Conservation (phyloP, 2,113 vertebrate genomes). For the Mungos mungo region DNA sequence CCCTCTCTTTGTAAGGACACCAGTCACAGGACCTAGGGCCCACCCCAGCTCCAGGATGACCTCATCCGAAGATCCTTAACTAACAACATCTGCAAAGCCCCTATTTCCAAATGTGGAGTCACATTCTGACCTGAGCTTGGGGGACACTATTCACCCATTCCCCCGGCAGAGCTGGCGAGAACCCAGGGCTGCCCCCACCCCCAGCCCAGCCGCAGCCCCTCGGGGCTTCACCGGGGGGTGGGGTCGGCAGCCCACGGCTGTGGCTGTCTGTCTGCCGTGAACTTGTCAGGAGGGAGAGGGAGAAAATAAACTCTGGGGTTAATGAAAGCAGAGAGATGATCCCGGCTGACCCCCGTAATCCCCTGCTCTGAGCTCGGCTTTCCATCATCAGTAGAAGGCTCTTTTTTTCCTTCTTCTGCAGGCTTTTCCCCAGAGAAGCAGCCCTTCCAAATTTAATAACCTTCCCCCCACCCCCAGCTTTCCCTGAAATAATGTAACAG, state of each 20-base stretch:
- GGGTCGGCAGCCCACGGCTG: conserved; percentile 73
- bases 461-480: not conserved
- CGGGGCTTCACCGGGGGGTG: not conserved
- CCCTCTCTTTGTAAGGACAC: not conserved
- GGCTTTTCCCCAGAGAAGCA: conserved; percentile 76
- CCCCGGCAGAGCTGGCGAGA: not conserved
- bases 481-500: conserved; percentile 42
- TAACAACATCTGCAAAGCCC: not conserved
- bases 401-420: conserved; percentile 51
- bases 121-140: not conserved
- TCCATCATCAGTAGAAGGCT: conserved; percentile 78
- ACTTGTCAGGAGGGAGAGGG: conserved; percentile 77
- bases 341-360: conserved; percentile 85
- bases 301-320: conserved; percentile 84
- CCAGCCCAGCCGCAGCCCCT: not conserved
- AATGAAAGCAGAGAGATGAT: conserved; percentile 86
- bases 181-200: not conserved
- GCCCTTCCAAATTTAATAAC: conserved; percentile 64
- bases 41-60: not conserved
- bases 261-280: conserved; percentile 78
- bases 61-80: not conserved
- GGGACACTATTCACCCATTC: not conserved
- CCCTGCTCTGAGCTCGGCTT: conserved; percentile 82
- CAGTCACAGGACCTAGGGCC: not conserved
- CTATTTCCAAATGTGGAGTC: not conserved